Evolutionary conservation across 2,113 vertebrate species (phyloP).

Genomic region (Grantiella picta): DNA sequence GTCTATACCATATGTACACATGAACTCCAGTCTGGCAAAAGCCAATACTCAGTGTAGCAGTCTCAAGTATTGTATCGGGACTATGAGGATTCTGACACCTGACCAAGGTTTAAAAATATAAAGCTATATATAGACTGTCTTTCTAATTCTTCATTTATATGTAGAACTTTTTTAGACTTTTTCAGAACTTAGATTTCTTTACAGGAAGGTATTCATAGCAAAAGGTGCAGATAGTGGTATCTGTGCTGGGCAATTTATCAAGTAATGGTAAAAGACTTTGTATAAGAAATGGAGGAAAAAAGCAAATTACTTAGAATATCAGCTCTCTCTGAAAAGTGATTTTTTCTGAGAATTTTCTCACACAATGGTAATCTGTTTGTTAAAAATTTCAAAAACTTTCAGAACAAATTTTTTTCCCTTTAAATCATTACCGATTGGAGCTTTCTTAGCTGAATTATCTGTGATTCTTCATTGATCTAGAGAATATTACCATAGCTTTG

Average conservation of each 20-base stretch:
- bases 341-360: background rate
- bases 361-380: background rate
- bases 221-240: background rate
- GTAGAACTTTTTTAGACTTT: background rate
- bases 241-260: background rate
- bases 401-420: background rate
- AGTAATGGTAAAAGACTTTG: background rate
- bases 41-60: rapidly evolving
- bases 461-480: background rate
- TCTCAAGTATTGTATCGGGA: background rate
- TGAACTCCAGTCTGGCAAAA: background rate
- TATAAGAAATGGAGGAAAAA: background rate
- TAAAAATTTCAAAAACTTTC: background rate
- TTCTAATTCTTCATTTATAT: background rate
- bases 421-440: background rate
- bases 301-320: background rate
- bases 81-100: background rate
- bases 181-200: background rate
- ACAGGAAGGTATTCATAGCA: background rate
- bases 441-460: background rate
- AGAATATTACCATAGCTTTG: background rate
- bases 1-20: background rate
- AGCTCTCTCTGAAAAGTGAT: background rate
- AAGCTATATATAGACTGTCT: background rate
- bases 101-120: background rate